phyloP scores from a whole-genome alignment of 2,888 invertebrate genomes.

The Raillietiella orientalis region DNA sequence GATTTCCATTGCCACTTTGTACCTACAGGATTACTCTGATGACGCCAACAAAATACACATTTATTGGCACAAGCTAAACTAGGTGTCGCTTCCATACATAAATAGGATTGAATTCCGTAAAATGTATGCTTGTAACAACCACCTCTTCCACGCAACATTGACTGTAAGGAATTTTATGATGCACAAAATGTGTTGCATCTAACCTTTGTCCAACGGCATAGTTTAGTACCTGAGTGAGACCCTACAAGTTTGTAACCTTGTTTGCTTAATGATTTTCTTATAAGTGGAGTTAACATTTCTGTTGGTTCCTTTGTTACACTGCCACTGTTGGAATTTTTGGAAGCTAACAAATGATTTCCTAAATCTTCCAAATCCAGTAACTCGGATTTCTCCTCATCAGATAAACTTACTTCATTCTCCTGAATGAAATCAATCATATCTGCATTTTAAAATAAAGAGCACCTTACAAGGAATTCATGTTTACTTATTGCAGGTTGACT shows the following conservation, averaged over 20 bases:
- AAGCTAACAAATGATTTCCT: conserved; percentile 8
- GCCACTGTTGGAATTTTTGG: conserved; percentile 8
- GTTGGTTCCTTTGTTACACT: conserved; percentile 9
- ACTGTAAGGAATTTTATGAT: conserved; percentile 9
- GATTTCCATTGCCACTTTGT: conserved; percentile 24
- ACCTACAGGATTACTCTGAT: conserved; percentile 19
- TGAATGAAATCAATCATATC: conserved; percentile 4
- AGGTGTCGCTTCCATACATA: conserved; percentile 24
- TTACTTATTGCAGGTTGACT: too few relatives aligned
- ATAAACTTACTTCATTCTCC: conserved; percentile 7
- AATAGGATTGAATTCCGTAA: conserved; percentile 22
- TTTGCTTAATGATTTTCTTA: conserved; percentile 18
- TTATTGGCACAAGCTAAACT: conserved; percentile 24
- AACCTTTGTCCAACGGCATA: conserved; percentile 23
- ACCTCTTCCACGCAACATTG: conserved; percentile 18
- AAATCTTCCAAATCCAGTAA: conserved; percentile 19
- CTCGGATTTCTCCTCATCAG: conserved; percentile 8
- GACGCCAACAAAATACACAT: conserved; percentile 24
- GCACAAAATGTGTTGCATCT: not conserved
- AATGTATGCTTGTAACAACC: conserved; percentile 25
- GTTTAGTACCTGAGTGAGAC: conserved; percentile 21
- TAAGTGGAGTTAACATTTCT: conserved; percentile 20
- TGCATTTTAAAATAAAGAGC: too few relatives aligned
- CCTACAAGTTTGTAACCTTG: conserved; percentile 22
- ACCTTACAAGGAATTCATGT: too few relatives aligned